Conservation (phyloP, 2,888 invertebrate genomes). For the Hypselothyrea guttata region DNA sequence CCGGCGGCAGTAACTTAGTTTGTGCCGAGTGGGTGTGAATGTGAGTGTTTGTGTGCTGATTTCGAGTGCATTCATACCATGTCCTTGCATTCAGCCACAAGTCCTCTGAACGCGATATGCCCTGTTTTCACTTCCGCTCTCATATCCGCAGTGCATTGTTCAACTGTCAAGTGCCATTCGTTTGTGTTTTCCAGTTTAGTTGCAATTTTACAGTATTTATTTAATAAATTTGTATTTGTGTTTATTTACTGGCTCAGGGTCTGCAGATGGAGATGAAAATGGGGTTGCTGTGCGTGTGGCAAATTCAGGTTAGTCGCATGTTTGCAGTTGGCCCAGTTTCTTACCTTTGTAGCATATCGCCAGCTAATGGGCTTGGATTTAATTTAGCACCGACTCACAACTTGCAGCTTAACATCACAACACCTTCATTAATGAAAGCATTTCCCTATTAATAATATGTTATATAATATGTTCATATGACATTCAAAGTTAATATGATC, state of each 20-base stretch:
- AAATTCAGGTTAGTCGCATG: constrained; percentile 47
- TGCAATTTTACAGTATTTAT: constrained; percentile 38
- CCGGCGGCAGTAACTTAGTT: constrained; percentile 29
- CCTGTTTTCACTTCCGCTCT: constrained; percentile 64
- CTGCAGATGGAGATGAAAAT: not conserved
- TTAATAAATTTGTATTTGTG: constrained; percentile 51
- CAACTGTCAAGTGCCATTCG: constrained; percentile 44
- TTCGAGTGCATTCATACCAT: constrained; percentile 31
- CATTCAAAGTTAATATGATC: too few relatives aligned
- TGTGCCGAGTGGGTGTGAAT: constrained; percentile 3
- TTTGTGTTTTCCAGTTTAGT: constrained; percentile 28
- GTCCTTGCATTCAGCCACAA: constrained; percentile 45
- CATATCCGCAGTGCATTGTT: constrained; percentile 44
- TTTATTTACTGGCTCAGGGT: constrained; percentile 40
- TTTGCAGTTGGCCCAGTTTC: not conserved
- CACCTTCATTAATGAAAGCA: too few relatives aligned
- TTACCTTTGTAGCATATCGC: constrained; percentile 1
- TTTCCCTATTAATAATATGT: too few relatives aligned
- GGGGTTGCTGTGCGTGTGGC: constrained; percentile 36
- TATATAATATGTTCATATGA: too few relatives aligned
- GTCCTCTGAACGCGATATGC: constrained; percentile 34
- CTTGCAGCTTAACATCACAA: too few relatives aligned
- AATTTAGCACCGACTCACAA: constrained; percentile 28
- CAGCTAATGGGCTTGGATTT: constrained; percentile 49
- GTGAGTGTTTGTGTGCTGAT: not conserved